These are phyloP conservation scores for Hirundichthys speculiger DNA, from an alignment of 2,113 vertebrate species.

Conservation along the genomic window DNA sequence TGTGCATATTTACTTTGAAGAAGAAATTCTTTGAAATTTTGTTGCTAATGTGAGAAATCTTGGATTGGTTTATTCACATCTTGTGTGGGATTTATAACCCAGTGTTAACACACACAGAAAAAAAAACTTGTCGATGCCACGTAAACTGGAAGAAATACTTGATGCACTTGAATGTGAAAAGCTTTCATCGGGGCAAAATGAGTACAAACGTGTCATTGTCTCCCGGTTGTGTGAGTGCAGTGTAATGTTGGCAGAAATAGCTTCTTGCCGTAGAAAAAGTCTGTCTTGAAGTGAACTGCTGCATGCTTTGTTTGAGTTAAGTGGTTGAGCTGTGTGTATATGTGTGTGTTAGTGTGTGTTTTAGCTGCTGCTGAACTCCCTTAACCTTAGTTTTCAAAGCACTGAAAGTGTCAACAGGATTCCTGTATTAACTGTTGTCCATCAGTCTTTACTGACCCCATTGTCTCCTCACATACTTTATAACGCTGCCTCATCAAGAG, in stretches of 20 bases:
- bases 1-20: no score
- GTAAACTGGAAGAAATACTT: slow-evolving; percentile 21
- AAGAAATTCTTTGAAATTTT: no score
- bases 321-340: not conserved
- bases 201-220: slow-evolving; percentile 31
- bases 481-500: slow-evolving; percentile 66
- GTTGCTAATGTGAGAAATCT: no score
- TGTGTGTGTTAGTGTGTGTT: slow-evolving; percentile 16
- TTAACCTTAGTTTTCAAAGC: not conserved
- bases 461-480: slow-evolving; percentile 44
- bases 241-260: slow-evolving; percentile 32
- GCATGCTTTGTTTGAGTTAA: slow-evolving; percentile 32
- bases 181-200: slow-evolving; percentile 12
- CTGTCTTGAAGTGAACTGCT: slow-evolving; percentile 1
- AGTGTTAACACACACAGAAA: not conserved
- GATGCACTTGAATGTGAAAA: slow-evolving; percentile 22
- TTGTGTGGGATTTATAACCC: no score
- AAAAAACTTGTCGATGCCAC: not conserved
- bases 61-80: no score
- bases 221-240: slow-evolving; percentile 14
- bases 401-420: not conserved
- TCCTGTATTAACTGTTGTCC: not conserved
- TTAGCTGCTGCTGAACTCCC: slow-evolving; percentile 22
- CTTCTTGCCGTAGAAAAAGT: slow-evolving; percentile 17
- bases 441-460: slow-evolving; percentile 27